Evolutionary conservation across 2,797 vertebrate genomes (phyloP), one percentile per base, ranked within the genome.

Genomic region (Enteromius paludinosus): DNA sequence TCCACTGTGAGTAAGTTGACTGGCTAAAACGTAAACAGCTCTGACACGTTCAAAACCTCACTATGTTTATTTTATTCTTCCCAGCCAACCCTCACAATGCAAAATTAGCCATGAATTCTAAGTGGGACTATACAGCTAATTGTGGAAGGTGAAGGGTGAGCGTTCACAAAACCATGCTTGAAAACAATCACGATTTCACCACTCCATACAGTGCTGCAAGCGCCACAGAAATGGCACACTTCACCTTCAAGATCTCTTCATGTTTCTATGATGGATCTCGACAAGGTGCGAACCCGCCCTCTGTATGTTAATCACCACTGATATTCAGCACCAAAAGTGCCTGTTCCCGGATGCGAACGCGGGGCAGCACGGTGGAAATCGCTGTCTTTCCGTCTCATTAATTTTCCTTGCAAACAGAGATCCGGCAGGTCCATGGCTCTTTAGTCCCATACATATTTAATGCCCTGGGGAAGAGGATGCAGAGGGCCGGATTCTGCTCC

Each of bases 391-490:
- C 68, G 43, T 79, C 70, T 83, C 85, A 86, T 88, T 86, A 84
- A 86, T 82, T 88, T 77, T 69, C 56, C 68, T 73, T 78, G 71
- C 82, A 83, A 86, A 83, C 72, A 84, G 62, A 79, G 76, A 77
- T 84, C 84, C 38, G 71, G 72, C 65, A 81, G 76, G 77, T 68
- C 83, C 10, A 71, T 81, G 82, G 66, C 81, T 79, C 71, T 87
- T 85, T 88, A 87, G 77, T 75, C 23, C 52, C 74, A 86, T 84
- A 73, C 84, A 86, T 86, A 83, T 83, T 87, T 82, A 87, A 87
- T 84, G 78, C 56, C 38, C 23, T 28, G 14, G 12, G 78, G 62
- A 68, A 75, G 75, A 61, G 38, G 64, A 77, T 33, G 30, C 17
- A 10, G 54, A 86, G 64, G 66, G 28, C 71, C 47, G 49, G 28